phyloP scores from a whole-genome alignment of 30 jellyfish, hydroid and myxozoan genomes.

The Sanderia malayensis region DNA sequence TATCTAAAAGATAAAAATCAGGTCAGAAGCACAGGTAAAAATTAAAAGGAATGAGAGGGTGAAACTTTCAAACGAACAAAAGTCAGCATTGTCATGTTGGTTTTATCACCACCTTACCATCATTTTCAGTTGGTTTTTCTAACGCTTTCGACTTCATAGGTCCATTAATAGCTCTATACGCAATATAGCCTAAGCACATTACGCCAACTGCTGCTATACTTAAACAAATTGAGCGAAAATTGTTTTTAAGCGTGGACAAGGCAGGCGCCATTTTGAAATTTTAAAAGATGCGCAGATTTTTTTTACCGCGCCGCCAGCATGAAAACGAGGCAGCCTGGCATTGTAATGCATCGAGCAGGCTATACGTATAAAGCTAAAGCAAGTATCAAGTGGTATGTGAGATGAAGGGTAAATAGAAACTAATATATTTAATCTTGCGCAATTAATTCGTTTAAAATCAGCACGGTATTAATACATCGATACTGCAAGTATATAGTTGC shows the following conservation, averaged over 20 bases:
- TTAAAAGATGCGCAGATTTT: too few species aligned
- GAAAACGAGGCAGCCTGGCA: not conserved
- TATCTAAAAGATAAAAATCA: not conserved
- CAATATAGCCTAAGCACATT: not conserved
- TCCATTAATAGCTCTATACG: not conserved
- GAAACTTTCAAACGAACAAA: not conserved
- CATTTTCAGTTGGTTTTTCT: not conserved
- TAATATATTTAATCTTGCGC: too few species aligned
- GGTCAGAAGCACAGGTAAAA: not conserved
- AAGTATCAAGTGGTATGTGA: too few species aligned
- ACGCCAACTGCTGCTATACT: slow-evolving; percentile 11
- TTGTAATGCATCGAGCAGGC: too few species aligned
- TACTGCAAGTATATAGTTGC: too few species aligned
- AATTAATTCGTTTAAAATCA: too few species aligned
- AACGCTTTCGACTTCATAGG: not conserved
- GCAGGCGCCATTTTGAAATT: slow-evolving; percentile 34
- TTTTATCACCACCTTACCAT: not conserved
- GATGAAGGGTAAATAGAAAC: too few species aligned
- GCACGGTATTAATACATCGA: too few species aligned
- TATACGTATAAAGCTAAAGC: too few species aligned
- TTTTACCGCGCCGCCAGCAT: slow-evolving; percentile 1
- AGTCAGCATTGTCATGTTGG: not conserved
- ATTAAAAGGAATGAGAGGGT: not conserved
- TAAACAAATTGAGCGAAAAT: not conserved
- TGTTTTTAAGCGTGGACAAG: not conserved